Evolutionary conservation across 2,888 invertebrate species (phyloP).

Genomic region (Rugalucina vietnamica): DNA sequence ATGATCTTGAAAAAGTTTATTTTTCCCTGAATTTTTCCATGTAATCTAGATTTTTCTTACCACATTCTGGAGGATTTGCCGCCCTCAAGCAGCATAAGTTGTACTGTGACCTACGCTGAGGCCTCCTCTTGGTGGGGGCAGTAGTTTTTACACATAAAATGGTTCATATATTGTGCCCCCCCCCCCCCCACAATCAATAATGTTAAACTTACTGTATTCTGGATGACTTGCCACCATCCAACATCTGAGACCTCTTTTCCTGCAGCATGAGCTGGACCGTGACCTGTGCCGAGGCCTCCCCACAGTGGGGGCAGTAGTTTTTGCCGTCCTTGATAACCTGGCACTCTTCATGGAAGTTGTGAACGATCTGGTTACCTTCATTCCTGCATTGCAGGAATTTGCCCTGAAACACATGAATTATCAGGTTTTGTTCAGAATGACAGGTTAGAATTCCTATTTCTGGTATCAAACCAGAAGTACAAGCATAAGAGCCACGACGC

Average conservation of each 20-base stretch:
- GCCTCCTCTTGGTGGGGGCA: constrained; percentile 91
- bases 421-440: neutral
- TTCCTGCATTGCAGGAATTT: constrained; percentile 91
- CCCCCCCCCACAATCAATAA: no score
- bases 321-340: constrained; percentile 86
- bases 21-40: no score
- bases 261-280: constrained; percentile 86
- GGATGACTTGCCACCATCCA: constrained; percentile 47
- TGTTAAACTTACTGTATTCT: constrained; percentile 14
- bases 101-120: constrained; percentile 86
- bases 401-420: constrained; percentile 86
- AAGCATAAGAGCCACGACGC: no score
- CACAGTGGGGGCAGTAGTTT: constrained; percentile 90
- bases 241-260: constrained; percentile 15
- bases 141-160: constrained; percentile 85
- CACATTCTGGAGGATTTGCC: constrained; percentile 36
- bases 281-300: constrained; percentile 86
- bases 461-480: no score
- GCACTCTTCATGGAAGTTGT: constrained; percentile 94
- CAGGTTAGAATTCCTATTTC: no score
- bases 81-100: constrained; percentile 82
- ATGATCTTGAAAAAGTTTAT: no score
- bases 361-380: constrained; percentile 86
- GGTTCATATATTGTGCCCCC: no score
- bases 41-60: no score